Base-by-base conservation (phyloP, 2,888 invertebrate genomes). In the Drosophila siamana region DNA sequence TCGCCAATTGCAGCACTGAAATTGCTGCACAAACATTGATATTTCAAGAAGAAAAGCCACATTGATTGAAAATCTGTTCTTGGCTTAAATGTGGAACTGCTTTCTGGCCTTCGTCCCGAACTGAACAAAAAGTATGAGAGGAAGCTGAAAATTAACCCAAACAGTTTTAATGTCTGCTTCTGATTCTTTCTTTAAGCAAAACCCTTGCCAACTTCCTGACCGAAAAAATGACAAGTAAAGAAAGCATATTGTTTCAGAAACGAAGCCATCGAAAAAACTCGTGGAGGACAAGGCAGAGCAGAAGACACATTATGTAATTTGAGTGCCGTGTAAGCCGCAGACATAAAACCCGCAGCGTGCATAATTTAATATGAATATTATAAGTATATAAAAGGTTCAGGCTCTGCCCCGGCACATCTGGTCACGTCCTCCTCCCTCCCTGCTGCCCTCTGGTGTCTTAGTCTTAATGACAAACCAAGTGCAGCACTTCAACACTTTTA, bases 401-500 rank as follows among this genome's bases (percentile, higher is more conserved):
- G 36, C 40, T 47, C 44, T 13, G n/a, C 38, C 7, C 15, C 33
- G n/a, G n/a, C n/a, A 40, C 40, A 36, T 9, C 41, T 41, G 33
- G 33, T 3, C 28, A 28, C 8, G 7, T 28, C 28, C 28, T 40
- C 13, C 15, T 11, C 28, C 7, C 30, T 13, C 5, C 0, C 46
- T n/a, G n/a, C n/a, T n/a, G n/a, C n/a, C n/a, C n/a, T n/a, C n/a
- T n/a, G n/a, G n/a, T n/a, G n/a, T n/a, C n/a, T n/a, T n/a, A 54
- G 66, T 22, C 78, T 67, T 88, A 88, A 85, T 86, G 86, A 81
- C 83, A 78, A 80, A 73, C 75, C 69, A 73, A 88, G 82, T 77
- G 85, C 84, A 76, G 73, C 81, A 76, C 73, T 85, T 82, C 87
- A 88, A 88, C 86, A 82, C 86, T 86, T 83, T 88, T 86, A 88